Conservation (phyloP, 2,113 vertebrate species). For the Rana temporaria region DNA sequence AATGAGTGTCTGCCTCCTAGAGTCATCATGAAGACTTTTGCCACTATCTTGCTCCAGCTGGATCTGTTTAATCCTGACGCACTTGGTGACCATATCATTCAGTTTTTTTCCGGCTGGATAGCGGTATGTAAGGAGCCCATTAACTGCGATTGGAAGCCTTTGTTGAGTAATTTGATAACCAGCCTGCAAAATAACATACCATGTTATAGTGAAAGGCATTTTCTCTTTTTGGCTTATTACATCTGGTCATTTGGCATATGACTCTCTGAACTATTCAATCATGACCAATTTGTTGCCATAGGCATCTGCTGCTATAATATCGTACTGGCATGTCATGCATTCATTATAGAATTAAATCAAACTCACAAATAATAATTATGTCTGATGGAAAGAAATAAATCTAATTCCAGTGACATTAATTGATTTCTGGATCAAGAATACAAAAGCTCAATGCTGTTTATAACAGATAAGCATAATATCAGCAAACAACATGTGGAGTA, state of each 20-base stretch:
- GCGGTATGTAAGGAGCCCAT: constrained; percentile 81
- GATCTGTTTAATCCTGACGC: constrained; percentile 88
- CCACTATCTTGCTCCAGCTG: constrained; percentile 98
- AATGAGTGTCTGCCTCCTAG: constrained; percentile 84
- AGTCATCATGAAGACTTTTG: constrained; percentile 92
- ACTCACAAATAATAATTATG: too few relatives aligned
- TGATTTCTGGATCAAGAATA: too few relatives aligned
- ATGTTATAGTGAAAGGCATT: constrained; percentile 13
- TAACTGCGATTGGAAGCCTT: constrained; percentile 87
- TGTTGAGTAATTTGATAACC: constrained; percentile 98
- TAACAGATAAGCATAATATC: too few relatives aligned
- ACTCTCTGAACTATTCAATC: background rate
- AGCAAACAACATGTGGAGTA: too few relatives aligned
- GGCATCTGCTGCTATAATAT: background rate
- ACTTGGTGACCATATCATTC: constrained; percentile 78
- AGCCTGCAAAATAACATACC: constrained; percentile 74
- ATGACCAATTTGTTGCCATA: background rate
- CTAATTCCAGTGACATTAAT: too few relatives aligned
- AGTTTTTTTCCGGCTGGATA: constrained; percentile 71
- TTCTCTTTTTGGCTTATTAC: background rate
- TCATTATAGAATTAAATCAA: background rate
- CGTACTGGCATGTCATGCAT: background rate
- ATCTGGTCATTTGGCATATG: background rate
- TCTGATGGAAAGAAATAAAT: too few relatives aligned
- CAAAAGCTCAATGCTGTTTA: too few relatives aligned